Conservation (phyloP, 2,797 vertebrate genomes). For the Sebastes hubbsi region DNA sequence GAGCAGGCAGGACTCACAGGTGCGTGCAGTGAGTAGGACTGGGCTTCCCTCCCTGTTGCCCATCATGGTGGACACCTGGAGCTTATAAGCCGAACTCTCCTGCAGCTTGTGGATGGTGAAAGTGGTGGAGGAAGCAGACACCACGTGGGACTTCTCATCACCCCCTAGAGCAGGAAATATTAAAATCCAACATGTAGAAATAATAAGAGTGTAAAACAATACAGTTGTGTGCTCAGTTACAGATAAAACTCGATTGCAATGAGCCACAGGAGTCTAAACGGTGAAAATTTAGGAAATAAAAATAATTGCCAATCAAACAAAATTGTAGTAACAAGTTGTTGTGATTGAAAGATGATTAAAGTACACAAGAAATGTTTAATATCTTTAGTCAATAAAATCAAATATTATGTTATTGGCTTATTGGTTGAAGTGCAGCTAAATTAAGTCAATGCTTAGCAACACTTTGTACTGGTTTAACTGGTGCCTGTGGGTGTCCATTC, state of each 20-base stretch:
- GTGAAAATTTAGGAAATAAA: not conserved
- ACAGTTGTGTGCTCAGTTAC: not conserved
- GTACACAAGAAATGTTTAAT: not conserved
- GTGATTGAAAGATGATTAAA: not conserved
- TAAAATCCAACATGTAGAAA: constrained; percentile 1
- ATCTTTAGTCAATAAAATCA: not conserved
- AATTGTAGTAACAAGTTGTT: not conserved
- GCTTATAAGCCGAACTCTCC: constrained; percentile 85
- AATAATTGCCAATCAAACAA: not conserved
- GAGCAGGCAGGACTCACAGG: constrained; percentile 80
- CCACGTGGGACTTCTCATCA: constrained; percentile 76
- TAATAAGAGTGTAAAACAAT: not conserved
- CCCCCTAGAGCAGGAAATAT: constrained; percentile 75
- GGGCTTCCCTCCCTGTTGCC: constrained; percentile 81
- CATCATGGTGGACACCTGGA: constrained; percentile 82
- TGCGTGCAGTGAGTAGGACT: constrained; percentile 82
- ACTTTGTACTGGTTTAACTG: not conserved
- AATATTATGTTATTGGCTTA: not conserved
- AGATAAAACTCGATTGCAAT: not conserved
- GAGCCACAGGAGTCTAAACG: not conserved
- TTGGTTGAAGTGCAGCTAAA: not conserved
- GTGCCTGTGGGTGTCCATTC: not conserved
- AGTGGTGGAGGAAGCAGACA: constrained; percentile 72
- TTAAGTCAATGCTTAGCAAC: not conserved
- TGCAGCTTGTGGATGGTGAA: constrained; percentile 81